Evolutionary conservation across 2,888 invertebrate species (phyloP), one percentile per base, ranked within the genome.

Genomic region (Chrysopilus asiliformis): DNA sequence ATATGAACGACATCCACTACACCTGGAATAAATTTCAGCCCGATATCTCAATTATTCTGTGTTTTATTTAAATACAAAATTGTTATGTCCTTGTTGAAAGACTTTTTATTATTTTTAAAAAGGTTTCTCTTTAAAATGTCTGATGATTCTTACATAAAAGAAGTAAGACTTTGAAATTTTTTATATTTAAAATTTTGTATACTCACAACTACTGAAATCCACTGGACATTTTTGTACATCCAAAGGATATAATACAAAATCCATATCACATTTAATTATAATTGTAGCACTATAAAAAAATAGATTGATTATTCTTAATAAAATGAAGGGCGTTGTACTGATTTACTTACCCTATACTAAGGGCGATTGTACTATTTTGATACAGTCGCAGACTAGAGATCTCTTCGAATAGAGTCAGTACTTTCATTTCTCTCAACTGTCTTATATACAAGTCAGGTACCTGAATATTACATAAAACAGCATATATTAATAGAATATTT

Each of bases 141-240:
- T n/a, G n/a, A n/a, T n/a, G n/a, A n/a, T n/a, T n/a, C n/a, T n/a
- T n/a, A n/a, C n/a, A n/a, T n/a, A n/a, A n/a, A n/a, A n/a, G n/a
- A n/a, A n/a, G n/a, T n/a, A n/a, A n/a, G n/a, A n/a, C n/a, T n/a
- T n/a, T n/a, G n/a, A n/a, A n/a, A n/a, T n/a, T n/a, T n/a, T n/a
- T 8, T 22, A 10, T 7, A 22, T 10, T 22, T 8, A 22, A 8
- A 22, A 22, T 22, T 22, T 5, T 26, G 5, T 30, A 40, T 56
- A 71, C 72, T 71, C 62, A 74, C 74, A 74, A 54, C 73, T 74
- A 56, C 72, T 72, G 52, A 74, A 74, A 55, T 74, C 74, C 49
- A 74, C 71, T 38, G 68, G 68, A 56, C 74, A 74, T 49, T 68
- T 71, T 54, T 74, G 74, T 27, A 74, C 72, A 51, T 74, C 74